Conservation (phyloP, 2,888 invertebrate genomes). For the Pyralis farinalis region DNA sequence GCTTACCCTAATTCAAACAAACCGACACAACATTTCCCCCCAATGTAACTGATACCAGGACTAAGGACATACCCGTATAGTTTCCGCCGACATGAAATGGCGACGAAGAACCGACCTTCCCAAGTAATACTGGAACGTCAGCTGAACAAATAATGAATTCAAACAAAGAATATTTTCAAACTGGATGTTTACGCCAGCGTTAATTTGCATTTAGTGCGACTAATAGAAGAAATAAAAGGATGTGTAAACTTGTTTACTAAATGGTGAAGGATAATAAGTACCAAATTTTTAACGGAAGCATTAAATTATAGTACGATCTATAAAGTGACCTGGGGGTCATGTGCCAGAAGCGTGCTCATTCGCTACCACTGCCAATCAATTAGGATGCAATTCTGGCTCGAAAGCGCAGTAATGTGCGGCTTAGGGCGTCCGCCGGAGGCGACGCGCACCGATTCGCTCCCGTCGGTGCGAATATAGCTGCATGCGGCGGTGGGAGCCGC, state of each 20-base stretch:
- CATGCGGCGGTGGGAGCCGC: no score
- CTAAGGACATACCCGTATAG: conserved; percentile 3
- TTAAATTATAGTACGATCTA: no score
- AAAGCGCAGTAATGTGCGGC: no score
- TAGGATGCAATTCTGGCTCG: no score
- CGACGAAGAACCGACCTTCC: conserved; percentile 4
- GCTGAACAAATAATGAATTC: conserved; percentile 15
- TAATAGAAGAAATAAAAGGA: neutral
- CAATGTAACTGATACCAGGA: neutral
- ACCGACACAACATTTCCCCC: neutral
- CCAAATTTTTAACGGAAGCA: no score
- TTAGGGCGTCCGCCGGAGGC: no score
- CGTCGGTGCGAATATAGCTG: no score
- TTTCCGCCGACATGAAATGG: neutral
- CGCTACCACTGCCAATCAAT: no score
- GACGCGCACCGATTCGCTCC: no score
- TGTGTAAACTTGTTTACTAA: neutral
- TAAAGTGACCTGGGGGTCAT: no score
- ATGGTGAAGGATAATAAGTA: no score
- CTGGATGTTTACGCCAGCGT: conserved; percentile 4
- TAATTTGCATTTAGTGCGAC: conserved; percentile 2
- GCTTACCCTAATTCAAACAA: neutral
- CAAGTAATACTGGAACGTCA: conserved; percentile 8
- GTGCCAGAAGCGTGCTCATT: no score
- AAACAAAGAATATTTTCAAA: conserved; percentile 3